Base-by-base conservation (phyloP, 1,140 invertebrate species). In the Ips nitidus region DNA sequence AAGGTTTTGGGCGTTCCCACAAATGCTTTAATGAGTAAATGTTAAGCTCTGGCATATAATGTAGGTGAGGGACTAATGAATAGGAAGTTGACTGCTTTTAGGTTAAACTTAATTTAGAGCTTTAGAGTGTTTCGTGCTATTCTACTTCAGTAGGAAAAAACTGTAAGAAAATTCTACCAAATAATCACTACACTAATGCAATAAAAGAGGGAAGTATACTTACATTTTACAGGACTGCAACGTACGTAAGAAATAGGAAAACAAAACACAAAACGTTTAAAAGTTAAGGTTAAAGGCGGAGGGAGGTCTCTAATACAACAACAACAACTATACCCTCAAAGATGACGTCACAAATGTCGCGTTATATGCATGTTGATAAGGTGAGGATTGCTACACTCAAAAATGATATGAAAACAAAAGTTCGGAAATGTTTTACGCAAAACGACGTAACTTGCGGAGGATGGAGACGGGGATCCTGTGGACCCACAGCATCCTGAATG, bases 401-500 rank as follows among this genome's bases (percentile, higher is more conserved):
- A 57, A 55, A 37, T 22, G 52, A 37, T 8, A 37, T 38, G 52
- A 40, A 47, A 39, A 47, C 22, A 52, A 39, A 55, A 47, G 41
- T 42, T 58, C 43, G 53, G 47, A 36, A 53, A 2, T 40, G 40
- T 64, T 22, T 22, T 22, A 22, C 52, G n/a, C n/a, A 38, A 55
- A 62, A 64, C 61, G 37, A 22, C 47, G 59, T 8, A 66, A 70
- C 62, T 73, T 56, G 47, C 67, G 71, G 41, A 53, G 52, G 52
- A 52, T 52, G 65, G 72, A 70, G 67, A 56, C 71, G 53, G 41
- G 52, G 68, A 53, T 69, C 74, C 73, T 74, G 70, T 76, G 70
- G 74, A 75, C 76, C 67, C 69, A 73, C 77, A 79, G 77, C 77
- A 79, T 79, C 77, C 77, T 74, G 74, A 60, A 62, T 80, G 78